phyloP scores from a whole-genome alignment of 2,797 vertebrate genomes.

The Sebastes itinus region DNA sequence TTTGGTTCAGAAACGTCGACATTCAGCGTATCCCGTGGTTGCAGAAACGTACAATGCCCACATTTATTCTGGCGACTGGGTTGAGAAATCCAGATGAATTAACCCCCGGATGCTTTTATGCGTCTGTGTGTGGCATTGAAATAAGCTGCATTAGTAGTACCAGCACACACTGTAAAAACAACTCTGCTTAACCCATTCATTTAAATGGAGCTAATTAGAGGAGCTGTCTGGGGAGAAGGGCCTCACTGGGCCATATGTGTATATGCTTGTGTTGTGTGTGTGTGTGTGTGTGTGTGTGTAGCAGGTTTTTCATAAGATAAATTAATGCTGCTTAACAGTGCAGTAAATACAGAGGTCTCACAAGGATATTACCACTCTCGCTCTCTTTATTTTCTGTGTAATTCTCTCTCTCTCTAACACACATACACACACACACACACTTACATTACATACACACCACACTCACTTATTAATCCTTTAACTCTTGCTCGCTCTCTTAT shows the following conservation, averaged over 20 bases:
- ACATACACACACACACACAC: constrained; percentile 10
- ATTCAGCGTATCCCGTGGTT: background rate
- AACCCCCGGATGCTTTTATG: background rate
- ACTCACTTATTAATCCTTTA: constrained; percentile 35
- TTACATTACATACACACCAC: background rate
- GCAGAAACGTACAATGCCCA: fast-evolving
- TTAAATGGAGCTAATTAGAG: constrained; percentile 68
- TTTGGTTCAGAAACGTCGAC: background rate
- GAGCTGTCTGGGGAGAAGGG: constrained; percentile 49
- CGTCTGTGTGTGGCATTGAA: constrained; percentile 43
- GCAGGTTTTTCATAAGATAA: constrained; percentile 62
- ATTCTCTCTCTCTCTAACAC: constrained; percentile 8
- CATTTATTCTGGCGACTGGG: no score
- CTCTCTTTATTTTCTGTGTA: constrained; percentile 36
- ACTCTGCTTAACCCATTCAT: constrained; percentile 59
- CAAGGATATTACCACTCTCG: constrained; percentile 52
- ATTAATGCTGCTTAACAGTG: constrained; percentile 68
- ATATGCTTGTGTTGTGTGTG: background rate
- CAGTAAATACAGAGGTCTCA: constrained; percentile 68
- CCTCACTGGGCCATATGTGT: constrained; percentile 40
- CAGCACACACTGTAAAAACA: constrained; percentile 44
- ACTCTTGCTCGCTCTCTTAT: constrained; percentile 8
- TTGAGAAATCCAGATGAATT: background rate
- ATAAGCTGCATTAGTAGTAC: constrained; percentile 33
- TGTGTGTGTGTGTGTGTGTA: constrained; percentile 5